phyloP scores from a whole-genome alignment of 2,888 invertebrate species.

The Sminthurinus aureus region DNA sequence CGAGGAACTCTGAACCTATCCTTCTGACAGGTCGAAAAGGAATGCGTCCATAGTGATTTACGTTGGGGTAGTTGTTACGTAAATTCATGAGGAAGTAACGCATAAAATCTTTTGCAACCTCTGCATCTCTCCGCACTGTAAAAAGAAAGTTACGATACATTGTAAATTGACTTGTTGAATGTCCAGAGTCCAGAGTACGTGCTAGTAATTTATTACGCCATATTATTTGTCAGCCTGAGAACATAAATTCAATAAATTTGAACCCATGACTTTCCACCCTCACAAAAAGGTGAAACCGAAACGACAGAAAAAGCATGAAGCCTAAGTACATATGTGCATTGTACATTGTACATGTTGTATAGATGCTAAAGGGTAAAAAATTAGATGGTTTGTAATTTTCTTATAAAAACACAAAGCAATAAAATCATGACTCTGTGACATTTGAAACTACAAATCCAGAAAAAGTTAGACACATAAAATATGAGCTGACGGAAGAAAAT shows the following conservation, averaged over 20 bases:
- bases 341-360: no score
- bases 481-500: no score
- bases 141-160: not conserved
- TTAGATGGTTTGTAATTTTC: no score
- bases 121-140: conserved; percentile 31
- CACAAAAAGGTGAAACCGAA: no score
- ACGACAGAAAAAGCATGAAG: no score
- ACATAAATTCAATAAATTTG: no score
- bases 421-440: no score
- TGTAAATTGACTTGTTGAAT: not conserved
- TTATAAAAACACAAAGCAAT: no score
- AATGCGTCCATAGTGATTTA: conserved; percentile 30
- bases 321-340: no score
- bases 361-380: no score
- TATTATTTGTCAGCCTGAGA: not conserved
- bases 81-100: conserved; percentile 28
- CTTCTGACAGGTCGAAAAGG: conserved; percentile 54
- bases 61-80: conserved; percentile 27
- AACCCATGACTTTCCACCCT: not conserved
- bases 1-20: conserved; percentile 58
- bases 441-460: no score
- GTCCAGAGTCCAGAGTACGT: not conserved
- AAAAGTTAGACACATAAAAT: no score
- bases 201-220: not conserved
- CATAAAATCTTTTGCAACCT: conserved; percentile 36